Evolutionary conservation across 2,797 vertebrate genomes (phyloP).

Genomic region (Lacerta bilineata): DNA sequence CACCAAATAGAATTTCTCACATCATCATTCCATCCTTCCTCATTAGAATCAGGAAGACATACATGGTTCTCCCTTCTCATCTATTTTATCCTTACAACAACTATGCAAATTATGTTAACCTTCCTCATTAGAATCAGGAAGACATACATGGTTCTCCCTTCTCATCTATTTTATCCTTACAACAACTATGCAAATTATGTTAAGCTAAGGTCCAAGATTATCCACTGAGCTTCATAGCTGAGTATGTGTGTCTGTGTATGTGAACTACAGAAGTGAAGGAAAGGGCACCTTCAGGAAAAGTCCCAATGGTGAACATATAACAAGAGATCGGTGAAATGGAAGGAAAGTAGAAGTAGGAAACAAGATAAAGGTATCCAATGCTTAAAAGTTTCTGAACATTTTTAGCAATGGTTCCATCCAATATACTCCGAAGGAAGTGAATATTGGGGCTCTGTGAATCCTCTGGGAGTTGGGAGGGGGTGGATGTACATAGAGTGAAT

Average conservation of each 20-base stretch:
- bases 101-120: not conserved
- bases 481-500: too few relatives aligned
- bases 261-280: not conserved
- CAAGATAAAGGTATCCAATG: too few relatives aligned
- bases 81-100: not conserved
- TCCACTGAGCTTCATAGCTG: not conserved
- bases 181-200: not conserved
- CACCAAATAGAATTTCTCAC: not conserved
- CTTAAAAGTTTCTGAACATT: too few relatives aligned
- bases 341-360: too few relatives aligned
- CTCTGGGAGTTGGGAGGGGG: too few relatives aligned
- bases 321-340: too few relatives aligned
- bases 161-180: not conserved
- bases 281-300: conserved; percentile 50
- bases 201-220: not conserved
- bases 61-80: not conserved
- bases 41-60: not conserved
- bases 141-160: not conserved
- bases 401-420: too few relatives aligned
- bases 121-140: not conserved
- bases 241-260: conserved; percentile 4
- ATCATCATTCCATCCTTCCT: not conserved
- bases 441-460: too few relatives aligned
- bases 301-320: too few relatives aligned
- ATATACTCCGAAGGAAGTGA: too few relatives aligned